These are phyloP conservation scores for Torymus tubicola DNA, from an alignment of 2,888 invertebrate genomes.

Conservation along the genomic window DNA sequence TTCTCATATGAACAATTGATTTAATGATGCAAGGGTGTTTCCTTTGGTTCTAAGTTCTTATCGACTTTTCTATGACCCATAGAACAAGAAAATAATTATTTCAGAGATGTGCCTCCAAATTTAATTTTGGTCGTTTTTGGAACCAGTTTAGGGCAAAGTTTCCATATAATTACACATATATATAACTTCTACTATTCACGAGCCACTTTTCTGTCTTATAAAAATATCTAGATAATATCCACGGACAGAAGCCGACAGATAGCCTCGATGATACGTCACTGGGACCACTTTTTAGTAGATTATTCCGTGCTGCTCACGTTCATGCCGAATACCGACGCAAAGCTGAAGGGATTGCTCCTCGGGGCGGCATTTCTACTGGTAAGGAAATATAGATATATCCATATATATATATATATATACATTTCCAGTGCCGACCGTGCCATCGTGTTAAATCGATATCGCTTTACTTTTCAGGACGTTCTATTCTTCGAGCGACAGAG, in stretches of 20 bases:
- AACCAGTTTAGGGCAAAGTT: too few species aligned
- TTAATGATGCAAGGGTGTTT: too few species aligned
- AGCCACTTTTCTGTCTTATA: too few species aligned
- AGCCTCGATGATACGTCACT: conserved; percentile 84
- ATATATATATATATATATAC: neutral
- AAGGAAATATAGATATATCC: conserved; percentile 67
- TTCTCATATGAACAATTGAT: too few species aligned
- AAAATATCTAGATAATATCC: conserved; percentile 64
- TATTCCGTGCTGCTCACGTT: conserved; percentile 87
- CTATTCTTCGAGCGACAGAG: conserved; percentile 79
- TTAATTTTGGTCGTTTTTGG: too few species aligned
- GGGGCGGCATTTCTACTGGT: conserved; percentile 92
- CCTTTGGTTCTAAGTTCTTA: too few species aligned
- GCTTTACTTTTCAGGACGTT: conserved; percentile 79
- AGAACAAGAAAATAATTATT: too few species aligned
- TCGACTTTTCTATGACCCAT: too few species aligned
- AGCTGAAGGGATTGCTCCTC: conserved; percentile 87
- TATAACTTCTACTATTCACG: too few species aligned
- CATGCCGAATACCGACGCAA: conserved; percentile 84
- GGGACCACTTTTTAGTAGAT: conserved; percentile 83
- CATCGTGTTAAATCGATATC: too few species aligned
- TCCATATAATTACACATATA: too few species aligned
- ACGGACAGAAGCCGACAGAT: conserved; percentile 80
- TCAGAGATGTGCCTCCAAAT: too few species aligned
- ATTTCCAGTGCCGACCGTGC: neutral